Evolutionary conservation across 2,888 invertebrate species (phyloP).

Genomic region (Dysmachus trigonus): DNA sequence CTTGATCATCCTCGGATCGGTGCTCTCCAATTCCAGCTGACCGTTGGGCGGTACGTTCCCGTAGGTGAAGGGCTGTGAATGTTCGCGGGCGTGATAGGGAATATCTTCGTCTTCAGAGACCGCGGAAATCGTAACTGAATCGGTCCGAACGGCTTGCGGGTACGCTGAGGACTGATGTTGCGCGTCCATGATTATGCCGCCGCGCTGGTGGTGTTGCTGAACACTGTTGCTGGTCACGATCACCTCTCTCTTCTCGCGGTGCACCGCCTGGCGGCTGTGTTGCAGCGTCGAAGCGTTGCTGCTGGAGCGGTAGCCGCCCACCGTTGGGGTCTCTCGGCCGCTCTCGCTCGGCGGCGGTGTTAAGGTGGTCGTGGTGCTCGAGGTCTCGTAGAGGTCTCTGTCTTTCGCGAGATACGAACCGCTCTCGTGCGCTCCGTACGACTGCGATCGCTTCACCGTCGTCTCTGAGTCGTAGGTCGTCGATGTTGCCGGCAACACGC

Average conservation of each 20-base stretch:
- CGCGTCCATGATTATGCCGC: conserved; percentile 2
- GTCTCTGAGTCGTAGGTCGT: conserved; percentile 14
- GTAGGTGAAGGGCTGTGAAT: conserved; percentile 90
- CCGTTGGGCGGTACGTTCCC: conserved; percentile 69
- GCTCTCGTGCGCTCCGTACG: conserved; percentile 47
- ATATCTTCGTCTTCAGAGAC: conserved; percentile 67
- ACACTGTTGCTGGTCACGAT: background rate
- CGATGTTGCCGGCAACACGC: conserved; percentile 50
- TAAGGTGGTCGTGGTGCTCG: conserved; percentile 55
- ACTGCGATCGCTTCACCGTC: conserved; percentile 51
- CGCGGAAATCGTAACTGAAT: conserved; percentile 43
- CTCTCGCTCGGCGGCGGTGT: conserved; percentile 56
- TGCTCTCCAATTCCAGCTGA: conserved; percentile 46
- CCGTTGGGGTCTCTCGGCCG: conserved; percentile 53
- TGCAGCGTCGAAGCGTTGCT: conserved; percentile 52
- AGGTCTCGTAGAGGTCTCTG: conserved; percentile 55
- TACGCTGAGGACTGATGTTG: conserved; percentile 62
- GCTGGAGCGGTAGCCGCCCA: background rate
- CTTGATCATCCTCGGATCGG: conserved; percentile 68
- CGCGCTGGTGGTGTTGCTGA: conserved; percentile 20
- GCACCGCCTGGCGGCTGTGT: conserved; percentile 47
- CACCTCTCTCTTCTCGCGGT: conserved; percentile 40
- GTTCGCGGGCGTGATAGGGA: conserved; percentile 91
- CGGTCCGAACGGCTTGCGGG: conserved; percentile 64
- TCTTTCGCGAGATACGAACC: conserved; percentile 45